phyloP scores from a whole-genome alignment of 2,888 invertebrate genomes.

The Pandemis corylana region DNA sequence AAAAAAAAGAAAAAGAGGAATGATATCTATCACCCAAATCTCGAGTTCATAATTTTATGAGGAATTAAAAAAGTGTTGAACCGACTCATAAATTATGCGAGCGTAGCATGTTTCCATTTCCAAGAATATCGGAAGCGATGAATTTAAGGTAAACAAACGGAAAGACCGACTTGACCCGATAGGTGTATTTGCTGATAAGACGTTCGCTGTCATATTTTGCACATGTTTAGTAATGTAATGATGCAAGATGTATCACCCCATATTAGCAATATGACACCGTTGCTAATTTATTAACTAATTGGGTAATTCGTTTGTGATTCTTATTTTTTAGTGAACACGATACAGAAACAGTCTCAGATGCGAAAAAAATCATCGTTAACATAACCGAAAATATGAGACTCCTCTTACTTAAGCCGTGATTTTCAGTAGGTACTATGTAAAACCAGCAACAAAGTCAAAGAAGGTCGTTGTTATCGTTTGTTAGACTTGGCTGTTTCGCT shows the following conservation, averaged over 20 bases:
- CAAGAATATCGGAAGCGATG: slow-evolving; percentile 61
- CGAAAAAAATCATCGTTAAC: no score
- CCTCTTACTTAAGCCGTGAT: not conserved
- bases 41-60: not conserved
- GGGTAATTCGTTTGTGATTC: slow-evolving; percentile 9
- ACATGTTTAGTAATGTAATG: slow-evolving; percentile 58
- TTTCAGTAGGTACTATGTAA: slow-evolving; percentile 21
- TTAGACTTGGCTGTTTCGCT: slow-evolving; percentile 24
- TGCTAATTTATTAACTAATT: slow-evolving; percentile 38
- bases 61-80: slow-evolving; percentile 7
- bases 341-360: no score
- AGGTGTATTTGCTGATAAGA: slow-evolving; percentile 55
- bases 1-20: no score
- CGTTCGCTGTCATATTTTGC: slow-evolving; percentile 46
- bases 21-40: not conserved
- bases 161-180: slow-evolving; percentile 55
- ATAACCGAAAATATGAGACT: not conserved
- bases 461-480: slow-evolving; percentile 29
- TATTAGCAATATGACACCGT: slow-evolving; percentile 54
- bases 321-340: no score
- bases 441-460: slow-evolving; percentile 33
- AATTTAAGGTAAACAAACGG: slow-evolving; percentile 51
- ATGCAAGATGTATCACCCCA: slow-evolving; percentile 61
- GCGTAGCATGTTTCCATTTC: not conserved
- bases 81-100: not conserved